phyloP scores from a whole-genome alignment of 2,797 vertebrate genomes.

The Eulemur rubriventer region DNA sequence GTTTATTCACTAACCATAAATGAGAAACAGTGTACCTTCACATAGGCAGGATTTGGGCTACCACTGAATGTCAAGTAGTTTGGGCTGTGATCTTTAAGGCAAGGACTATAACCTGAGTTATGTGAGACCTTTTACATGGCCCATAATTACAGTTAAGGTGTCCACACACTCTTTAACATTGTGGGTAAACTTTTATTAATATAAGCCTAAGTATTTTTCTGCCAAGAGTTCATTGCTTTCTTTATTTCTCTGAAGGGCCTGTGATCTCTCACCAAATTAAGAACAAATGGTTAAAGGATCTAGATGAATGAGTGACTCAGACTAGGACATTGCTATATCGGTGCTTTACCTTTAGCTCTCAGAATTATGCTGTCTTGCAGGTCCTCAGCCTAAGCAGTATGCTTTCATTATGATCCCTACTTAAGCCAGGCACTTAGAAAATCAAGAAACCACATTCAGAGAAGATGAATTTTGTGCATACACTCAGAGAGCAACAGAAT shows the following conservation, averaged over 20 bases:
- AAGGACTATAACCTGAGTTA: background rate
- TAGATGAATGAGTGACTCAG: background rate
- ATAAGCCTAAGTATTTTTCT: background rate
- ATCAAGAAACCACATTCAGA: slow-evolving; percentile 24
- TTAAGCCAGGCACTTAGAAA: slow-evolving; percentile 32
- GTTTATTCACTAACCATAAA: background rate
- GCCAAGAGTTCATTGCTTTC: background rate
- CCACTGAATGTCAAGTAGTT: background rate
- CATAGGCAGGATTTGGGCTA: background rate
- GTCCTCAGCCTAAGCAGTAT: background rate
- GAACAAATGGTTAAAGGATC: background rate
- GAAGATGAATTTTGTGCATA: background rate
- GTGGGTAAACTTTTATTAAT: background rate
- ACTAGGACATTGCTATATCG: background rate
- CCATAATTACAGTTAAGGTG: background rate
- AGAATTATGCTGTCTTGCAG: background rate
- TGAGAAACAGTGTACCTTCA: background rate
- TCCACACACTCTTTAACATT: background rate
- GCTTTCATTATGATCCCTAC: background rate
- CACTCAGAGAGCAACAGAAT: background rate
- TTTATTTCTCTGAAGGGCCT: background rate
- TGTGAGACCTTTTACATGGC: background rate
- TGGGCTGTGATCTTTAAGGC: background rate
- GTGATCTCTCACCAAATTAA: background rate
- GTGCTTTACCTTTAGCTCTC: background rate